Percentiles rank a stretch among this genome's conserved stretches.
Conservation (phyloP, 2,797 vertebrate species). For the Sciurus carolinensis region DNA sequence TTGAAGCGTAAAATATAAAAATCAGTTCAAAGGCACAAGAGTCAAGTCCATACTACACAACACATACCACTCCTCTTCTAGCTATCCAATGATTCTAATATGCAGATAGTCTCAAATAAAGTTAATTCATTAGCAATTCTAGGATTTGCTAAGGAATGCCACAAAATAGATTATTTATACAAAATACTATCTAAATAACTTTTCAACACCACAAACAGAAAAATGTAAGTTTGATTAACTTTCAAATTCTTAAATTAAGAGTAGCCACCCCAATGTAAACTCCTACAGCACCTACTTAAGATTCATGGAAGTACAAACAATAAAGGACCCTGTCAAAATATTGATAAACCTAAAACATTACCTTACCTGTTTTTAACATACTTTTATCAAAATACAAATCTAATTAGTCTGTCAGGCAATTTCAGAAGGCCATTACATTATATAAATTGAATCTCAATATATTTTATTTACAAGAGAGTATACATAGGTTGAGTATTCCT, state of each 20-base stretch:
- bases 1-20: conserved; percentile 72
- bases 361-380: conserved; percentile 9
- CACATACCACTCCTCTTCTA: conserved; percentile 39
- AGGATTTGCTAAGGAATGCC: conserved; percentile 21
- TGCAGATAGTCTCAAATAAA: conserved; percentile 1
- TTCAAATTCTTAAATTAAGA: conserved; percentile 55
- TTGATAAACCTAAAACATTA: background rate
- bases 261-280: conserved; percentile 1
- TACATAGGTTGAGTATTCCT: background rate
- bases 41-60: conserved; percentile 8
- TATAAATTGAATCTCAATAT: conserved; percentile 28
- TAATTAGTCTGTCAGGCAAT: background rate
- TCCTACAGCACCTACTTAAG: conserved; percentile 19
- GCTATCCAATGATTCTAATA: background rate
- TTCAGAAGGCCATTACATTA: conserved; percentile 33
- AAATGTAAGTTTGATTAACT: conserved; percentile 1
- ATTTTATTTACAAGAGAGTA: conserved; percentile 45
- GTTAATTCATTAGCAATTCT: conserved; percentile 47
- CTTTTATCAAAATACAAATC: conserved; percentile 51
- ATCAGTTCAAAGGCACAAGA: conserved; percentile 37
- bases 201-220: conserved; percentile 55
- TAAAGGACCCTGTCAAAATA: conserved; percentile 45
- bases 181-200: conserved; percentile 22
- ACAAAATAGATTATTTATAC: conserved; percentile 46
- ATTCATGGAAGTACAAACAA: background rate